These are phyloP conservation scores for Scylla paramamosain DNA, from an alignment of 1,140 invertebrate genomes.

Conservation along the genomic window DNA sequence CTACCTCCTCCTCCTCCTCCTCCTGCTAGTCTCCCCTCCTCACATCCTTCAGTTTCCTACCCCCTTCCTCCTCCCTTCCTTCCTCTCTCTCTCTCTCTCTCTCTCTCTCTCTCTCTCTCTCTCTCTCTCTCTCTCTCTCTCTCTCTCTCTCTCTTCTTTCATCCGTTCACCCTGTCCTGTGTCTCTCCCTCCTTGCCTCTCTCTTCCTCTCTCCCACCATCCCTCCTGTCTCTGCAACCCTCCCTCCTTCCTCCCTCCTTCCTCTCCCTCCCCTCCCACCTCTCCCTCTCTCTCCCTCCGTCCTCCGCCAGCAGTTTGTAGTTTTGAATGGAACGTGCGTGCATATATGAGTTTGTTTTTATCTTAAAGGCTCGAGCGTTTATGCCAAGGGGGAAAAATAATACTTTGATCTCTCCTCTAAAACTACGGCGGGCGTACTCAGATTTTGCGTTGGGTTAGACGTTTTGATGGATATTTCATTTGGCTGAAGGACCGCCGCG, in stretches of 20 bases:
- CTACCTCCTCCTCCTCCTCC: neutral
- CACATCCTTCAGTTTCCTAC: neutral
- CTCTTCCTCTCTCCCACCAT: neutral
- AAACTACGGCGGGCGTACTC: neutral
- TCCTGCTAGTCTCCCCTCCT: neutral
- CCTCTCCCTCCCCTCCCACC: neutral
- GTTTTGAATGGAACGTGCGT: slow-evolving; percentile 13
- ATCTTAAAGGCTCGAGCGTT: neutral
- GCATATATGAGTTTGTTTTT: slow-evolving; percentile 25
- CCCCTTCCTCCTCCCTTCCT: neutral
- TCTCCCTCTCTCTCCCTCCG: neutral
- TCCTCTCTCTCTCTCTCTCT: neutral
- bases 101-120: neutral
- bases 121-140: neutral
- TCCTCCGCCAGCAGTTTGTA: neutral
- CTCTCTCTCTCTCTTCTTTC: too few species aligned
- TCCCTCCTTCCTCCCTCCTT: neutral
- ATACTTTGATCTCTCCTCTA: neutral
- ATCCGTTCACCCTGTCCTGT: neutral
- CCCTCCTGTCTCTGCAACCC: slow-evolving; percentile 27
- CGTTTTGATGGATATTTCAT: slow-evolving; percentile 14
- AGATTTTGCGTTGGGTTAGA: neutral
- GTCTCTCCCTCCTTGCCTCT: neutral
- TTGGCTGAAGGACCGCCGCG: neutral
- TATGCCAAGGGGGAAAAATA: slow-evolving; percentile 11